A percentile compares a stretch with the other conserved stretches of the same genome.
These are phyloP conservation scores for Brachionus koreanus DNA, from an alignment of 1,140 invertebrate species.

Conservation along the genomic window DNA sequence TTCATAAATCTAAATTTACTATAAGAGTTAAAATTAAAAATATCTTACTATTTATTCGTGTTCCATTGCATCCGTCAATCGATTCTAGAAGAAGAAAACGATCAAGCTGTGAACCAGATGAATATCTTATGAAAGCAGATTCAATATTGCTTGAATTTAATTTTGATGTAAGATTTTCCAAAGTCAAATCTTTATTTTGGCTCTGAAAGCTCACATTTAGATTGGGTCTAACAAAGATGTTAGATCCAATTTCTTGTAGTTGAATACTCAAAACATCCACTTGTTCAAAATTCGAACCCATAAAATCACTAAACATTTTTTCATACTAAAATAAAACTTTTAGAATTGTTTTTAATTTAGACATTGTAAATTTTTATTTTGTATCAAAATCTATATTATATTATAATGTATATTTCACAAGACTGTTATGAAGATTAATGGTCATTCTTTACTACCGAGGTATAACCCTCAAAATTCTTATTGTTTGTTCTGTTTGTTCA, in stretches of 20 bases:
- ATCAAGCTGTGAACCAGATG: not conserved
- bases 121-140: not conserved
- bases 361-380: too few relatives aligned
- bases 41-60: not conserved
- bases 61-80: not conserved
- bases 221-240: not conserved
- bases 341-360: too few relatives aligned
- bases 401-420: too few relatives aligned
- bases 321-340: not conserved
- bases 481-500: too few relatives aligned
- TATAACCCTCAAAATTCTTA: too few relatives aligned
- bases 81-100: not conserved
- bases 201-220: not conserved
- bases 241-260: not conserved
- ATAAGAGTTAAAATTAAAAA: too few relatives aligned
- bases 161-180: not conserved
- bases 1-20: too few relatives aligned
- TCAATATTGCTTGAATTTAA: not conserved
- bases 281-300: not conserved
- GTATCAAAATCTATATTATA: too few relatives aligned
- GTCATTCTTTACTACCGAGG: too few relatives aligned
- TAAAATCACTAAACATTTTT: not conserved
- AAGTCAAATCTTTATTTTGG: not conserved
- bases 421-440: too few relatives aligned
- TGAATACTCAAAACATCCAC: not conserved